phyloP scores from a whole-genome alignment of 2,888 invertebrate genomes.

The Drosophila phalerata region DNA sequence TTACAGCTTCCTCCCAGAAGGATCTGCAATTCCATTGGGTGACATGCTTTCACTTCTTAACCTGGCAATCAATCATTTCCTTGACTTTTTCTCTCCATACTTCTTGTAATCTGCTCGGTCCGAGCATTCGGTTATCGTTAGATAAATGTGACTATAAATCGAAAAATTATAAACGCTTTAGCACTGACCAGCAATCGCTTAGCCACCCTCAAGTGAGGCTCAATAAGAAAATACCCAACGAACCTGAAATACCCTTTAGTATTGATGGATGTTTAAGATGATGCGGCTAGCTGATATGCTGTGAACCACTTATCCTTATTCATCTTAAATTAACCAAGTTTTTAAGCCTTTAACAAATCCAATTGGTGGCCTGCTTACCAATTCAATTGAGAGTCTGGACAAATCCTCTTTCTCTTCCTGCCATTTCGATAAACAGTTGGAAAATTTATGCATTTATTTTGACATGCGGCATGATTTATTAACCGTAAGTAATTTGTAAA shows the following conservation, averaged over 20 bases:
- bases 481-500: conserved; percentile 84
- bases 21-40: conserved; percentile 67
- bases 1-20: conserved; percentile 49
- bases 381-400: conserved; percentile 63
- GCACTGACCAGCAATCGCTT: conserved; percentile 57
- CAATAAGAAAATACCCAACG: neutral
- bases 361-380: conserved; percentile 45
- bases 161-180: conserved; percentile 83
- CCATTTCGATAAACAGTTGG: conserved; percentile 61
- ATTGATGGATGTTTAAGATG: neutral
- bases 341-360: conserved; percentile 73
- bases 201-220: conserved; percentile 37
- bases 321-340: conserved; percentile 39
- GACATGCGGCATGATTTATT: conserved; percentile 85
- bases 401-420: conserved; percentile 31
- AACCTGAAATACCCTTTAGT: conserved; percentile 23
- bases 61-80: conserved; percentile 79
- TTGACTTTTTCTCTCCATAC: conserved; percentile 66
- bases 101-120: conserved; percentile 40
- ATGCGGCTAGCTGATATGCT: conserved; percentile 4
- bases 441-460: conserved; percentile 79
- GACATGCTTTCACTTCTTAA: conserved; percentile 67
- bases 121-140: conserved; percentile 48
- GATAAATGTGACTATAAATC: conserved; percentile 84
- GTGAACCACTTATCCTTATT: neutral